phyloP scores from a whole-genome alignment of 23 tunicate genomes.

The Halocynthia aurantium region DNA sequence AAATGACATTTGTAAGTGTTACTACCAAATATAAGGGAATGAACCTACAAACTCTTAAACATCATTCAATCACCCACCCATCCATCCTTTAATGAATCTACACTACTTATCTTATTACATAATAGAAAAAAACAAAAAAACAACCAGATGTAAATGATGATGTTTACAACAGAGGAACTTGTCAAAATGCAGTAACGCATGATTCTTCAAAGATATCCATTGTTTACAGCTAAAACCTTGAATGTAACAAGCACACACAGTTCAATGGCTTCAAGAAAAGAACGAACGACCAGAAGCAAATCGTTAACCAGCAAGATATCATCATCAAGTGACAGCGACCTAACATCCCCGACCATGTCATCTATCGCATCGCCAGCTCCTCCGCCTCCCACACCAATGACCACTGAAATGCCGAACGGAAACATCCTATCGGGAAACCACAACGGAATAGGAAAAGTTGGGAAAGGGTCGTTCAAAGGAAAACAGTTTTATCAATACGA shows the following conservation, averaged over 20 bases:
- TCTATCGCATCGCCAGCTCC: constrained; percentile 21
- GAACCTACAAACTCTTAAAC: not conserved
- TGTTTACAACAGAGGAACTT: too few species aligned
- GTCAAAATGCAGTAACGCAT: too few species aligned
- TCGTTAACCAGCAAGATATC: constrained; percentile 48
- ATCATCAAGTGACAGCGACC: constrained; percentile 60
- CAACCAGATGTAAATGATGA: too few species aligned
- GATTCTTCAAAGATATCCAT: not conserved
- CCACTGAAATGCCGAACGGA: not conserved
- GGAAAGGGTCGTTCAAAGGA: constrained; percentile 14
- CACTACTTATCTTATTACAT: too few species aligned
- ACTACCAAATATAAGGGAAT: not conserved
- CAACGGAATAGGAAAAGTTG: constrained; percentile 24
- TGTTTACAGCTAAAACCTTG: constrained; percentile 3
- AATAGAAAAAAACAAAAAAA: too few species aligned
- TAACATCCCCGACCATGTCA: constrained; percentile 14
- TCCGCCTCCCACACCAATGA: not conserved
- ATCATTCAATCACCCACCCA: not conserved
- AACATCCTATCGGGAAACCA: not conserved
- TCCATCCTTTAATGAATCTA: not conserved
- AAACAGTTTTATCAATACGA: too few species aligned
- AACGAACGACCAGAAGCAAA: constrained; percentile 16
- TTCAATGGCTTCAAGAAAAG: constrained; percentile 56
- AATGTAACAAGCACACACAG: constrained; percentile 20
- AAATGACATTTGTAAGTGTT: not conserved